phyloP scores from a whole-genome alignment of 2,888 invertebrate genomes.

The Proisotoma minuta region DNA sequence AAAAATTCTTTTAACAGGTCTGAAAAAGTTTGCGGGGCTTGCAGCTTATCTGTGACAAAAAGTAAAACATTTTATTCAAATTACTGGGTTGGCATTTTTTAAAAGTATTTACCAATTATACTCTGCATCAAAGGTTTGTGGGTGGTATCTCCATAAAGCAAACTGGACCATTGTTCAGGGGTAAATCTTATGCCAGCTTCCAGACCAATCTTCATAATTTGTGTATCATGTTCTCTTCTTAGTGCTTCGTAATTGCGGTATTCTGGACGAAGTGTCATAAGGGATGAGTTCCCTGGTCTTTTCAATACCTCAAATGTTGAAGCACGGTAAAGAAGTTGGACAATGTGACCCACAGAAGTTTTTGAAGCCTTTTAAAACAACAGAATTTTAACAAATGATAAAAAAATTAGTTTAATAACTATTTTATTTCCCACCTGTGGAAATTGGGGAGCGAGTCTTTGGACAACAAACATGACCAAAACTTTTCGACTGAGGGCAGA shows the following conservation, averaged over 20 bases:
- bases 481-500: conserved; percentile 89
- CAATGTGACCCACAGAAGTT: conserved; percentile 65
- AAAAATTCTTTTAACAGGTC: conserved; percentile 42
- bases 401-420: not conserved
- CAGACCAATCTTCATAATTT: conserved; percentile 96
- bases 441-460: conserved; percentile 89
- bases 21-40: conserved; percentile 39
- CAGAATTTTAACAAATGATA: conserved; percentile 6
- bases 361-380: conserved; percentile 21
- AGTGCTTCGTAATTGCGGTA: conserved; percentile 87
- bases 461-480: conserved; percentile 97
- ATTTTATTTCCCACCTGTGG: conserved; percentile 58
- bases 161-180: conserved; percentile 96
- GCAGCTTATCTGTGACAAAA: conserved; percentile 38
- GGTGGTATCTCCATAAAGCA: conserved; percentile 88
- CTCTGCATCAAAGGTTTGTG: conserved; percentile 98
- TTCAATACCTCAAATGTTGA: conserved; percentile 98
- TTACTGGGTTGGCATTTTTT: not conserved
- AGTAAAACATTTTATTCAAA: conserved; percentile 1
- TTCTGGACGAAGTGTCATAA: conserved; percentile 97
- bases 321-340: conserved; percentile 93
- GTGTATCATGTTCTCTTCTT: conserved; percentile 92
- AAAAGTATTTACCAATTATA: conserved; percentile 69
- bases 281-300: conserved; percentile 89
- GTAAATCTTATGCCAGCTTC: conserved; percentile 95